A percentile compares a stretch with the other conserved stretches of the same genome.
Evolutionary conservation across 2,797 vertebrate genomes (phyloP).

Genomic region (Pseudochirops cupreus): DNA sequence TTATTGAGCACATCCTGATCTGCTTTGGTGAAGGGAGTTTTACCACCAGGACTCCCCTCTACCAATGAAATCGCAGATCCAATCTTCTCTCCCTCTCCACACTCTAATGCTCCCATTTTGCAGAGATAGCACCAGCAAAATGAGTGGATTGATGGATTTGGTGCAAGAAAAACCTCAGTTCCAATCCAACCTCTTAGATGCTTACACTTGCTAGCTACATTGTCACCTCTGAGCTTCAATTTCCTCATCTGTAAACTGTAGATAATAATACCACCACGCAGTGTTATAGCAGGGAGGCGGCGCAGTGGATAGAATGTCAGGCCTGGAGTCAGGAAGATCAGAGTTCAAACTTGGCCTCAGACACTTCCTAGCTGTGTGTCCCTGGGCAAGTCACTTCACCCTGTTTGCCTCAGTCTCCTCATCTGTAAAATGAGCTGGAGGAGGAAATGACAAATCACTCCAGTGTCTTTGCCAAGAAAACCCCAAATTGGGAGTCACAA

Average conservation of each 20-base stretch:
- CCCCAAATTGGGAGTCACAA: background rate
- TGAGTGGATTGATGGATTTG: background rate
- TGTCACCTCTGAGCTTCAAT: background rate
- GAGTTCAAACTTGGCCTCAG: background rate
- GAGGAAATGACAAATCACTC: background rate
- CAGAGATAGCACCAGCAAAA: background rate
- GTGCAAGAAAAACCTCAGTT: background rate
- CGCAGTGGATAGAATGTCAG: background rate
- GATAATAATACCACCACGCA: background rate
- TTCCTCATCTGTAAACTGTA: background rate
- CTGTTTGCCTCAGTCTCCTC: background rate
- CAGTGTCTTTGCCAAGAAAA: background rate
- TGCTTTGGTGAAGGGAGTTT: background rate
- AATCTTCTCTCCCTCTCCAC: background rate
- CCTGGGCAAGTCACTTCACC: background rate
- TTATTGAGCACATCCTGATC: background rate
- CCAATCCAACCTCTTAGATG: background rate
- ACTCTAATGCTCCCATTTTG: background rate
- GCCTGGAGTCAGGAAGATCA: background rate
- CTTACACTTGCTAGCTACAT: background rate
- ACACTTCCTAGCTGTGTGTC: background rate
- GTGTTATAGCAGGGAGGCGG: background rate
- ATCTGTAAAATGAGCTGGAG: background rate
- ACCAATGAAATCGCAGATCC: background rate
- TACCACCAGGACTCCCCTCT: background rate